A percentile compares a stretch with the other conserved stretches of the same genome.
These are phyloP conservation scores for Huso huso DNA, from an alignment of 2,797 vertebrate species.

Conservation along the genomic window DNA sequence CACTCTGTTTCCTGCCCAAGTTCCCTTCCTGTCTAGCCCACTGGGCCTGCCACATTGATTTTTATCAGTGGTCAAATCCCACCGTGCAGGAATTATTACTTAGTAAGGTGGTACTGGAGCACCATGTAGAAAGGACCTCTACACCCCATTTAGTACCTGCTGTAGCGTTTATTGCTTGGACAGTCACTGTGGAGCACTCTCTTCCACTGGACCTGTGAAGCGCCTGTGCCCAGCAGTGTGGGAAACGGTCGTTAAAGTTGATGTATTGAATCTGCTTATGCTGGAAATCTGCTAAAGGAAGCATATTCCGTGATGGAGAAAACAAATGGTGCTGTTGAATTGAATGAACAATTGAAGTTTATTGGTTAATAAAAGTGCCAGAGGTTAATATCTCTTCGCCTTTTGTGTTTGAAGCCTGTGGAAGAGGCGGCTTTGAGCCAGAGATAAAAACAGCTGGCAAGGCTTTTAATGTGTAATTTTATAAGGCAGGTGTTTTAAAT, in stretches of 20 bases:
- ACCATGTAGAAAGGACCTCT: not conserved
- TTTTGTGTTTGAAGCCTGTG: conserved; percentile 10
- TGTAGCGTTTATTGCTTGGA: not conserved
- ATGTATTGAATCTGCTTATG: too few relatives aligned
- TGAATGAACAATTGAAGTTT: conserved; percentile 3
- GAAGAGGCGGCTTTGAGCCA: not conserved
- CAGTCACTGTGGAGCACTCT: not conserved
- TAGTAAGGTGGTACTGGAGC: too few relatives aligned
- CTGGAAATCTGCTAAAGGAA: not conserved
- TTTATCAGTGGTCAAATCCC: too few relatives aligned
- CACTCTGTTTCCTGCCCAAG: too few relatives aligned
- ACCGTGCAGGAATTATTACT: too few relatives aligned
- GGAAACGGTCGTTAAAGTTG: not conserved
- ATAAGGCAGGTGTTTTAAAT: conserved; percentile 13
- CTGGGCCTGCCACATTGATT: too few relatives aligned
- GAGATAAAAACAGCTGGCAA: not conserved
- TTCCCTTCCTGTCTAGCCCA: too few relatives aligned
- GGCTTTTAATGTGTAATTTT: conserved; percentile 2
- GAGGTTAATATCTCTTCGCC: conserved; percentile 5
- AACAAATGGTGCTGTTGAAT: not conserved
- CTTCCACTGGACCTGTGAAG: not conserved
- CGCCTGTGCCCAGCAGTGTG: not conserved
- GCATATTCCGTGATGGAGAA: not conserved
- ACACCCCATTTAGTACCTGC: not conserved
- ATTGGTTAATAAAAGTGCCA: conserved; percentile 7